phyloP scores from a whole-genome alignment of 2,113 vertebrate species.

The Nothocercus julius region DNA sequence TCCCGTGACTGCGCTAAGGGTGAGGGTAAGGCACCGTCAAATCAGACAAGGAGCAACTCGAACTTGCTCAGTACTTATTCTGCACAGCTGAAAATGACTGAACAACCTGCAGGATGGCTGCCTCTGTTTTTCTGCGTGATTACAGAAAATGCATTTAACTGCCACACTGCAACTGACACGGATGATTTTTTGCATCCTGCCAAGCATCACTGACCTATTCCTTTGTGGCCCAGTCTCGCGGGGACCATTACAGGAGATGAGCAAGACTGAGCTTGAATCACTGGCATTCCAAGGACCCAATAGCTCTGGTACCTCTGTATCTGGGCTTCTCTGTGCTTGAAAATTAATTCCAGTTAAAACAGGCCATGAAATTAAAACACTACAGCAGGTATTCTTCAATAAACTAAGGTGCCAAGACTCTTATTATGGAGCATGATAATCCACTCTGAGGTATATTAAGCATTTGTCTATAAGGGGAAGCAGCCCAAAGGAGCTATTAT shows the following conservation, averaged over 20 bases:
- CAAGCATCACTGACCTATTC: neutral
- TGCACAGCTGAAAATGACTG: neutral
- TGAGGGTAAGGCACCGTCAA: neutral
- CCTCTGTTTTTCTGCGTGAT: neutral
- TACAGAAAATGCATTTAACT: neutral
- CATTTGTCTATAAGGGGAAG: neutral
- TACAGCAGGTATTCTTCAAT: neutral
- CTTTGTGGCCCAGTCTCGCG: neutral
- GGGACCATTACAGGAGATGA: neutral
- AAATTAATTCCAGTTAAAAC: neutral
- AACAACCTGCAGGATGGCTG: neutral
- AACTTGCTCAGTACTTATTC: neutral
- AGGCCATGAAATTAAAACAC: neutral
- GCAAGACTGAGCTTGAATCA: neutral
- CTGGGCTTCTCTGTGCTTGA: neutral
- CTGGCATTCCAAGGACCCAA: neutral
- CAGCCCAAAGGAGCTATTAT: neutral
- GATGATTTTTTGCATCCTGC: fast-evolving
- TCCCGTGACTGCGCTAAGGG: neutral
- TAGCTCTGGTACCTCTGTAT: neutral
- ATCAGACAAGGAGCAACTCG: neutral
- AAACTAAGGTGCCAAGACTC: neutral
- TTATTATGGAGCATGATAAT: neutral
- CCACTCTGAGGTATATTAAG: neutral
- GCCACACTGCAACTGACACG: neutral